Evolutionary conservation across 2,888 invertebrate genomes (phyloP), one percentile per base, ranked within the genome.

Genomic region (Lacanobia oleracea): DNA sequence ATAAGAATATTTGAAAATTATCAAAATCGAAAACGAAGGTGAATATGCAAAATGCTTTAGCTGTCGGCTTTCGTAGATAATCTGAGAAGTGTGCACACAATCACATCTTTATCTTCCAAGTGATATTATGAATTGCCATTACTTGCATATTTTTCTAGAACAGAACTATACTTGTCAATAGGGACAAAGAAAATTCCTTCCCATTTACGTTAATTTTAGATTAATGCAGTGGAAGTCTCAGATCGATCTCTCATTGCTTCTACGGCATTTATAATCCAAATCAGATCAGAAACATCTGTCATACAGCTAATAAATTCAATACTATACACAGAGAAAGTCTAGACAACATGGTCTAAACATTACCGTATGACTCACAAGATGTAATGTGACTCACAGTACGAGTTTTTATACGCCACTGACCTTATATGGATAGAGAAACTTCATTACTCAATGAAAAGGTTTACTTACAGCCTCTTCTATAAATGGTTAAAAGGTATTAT

Each of bases 371-470:
- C 45, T 85, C 84, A 84, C 37, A 43, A 69, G 60, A 77, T 50
- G 61, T 72, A 70, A 64, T 45, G 61, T 85, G 84, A 84, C 71
- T 84, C 84, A 84, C 23, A 6, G 53, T 45, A 27, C 51, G 50
- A 68, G 72, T 77, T 77, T 82, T 73, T 75, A 63, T 76, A 56
- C 59, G 50, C 40, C 60, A 60, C 45, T 48, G 21, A 53, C 84
- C 79, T n/a, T 85, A 75, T 81, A 83, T 62, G 86, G 86, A 40
- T 5, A 57, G 21, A 75, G 54, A 75, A 61, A 77, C 75, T 77
- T 18, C 33, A 50, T 61, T 61, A 60, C 61, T 61, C 48, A 79
- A 65, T 66, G 59, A 59, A 59, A 69, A 67, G 60, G 51, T 40
- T 43, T 51, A 60, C 51, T 33, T 60, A 50, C 18, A 67, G 50